Evolutionary conservation across 2,113 vertebrate species (phyloP).

Genomic region (Panurus biarmicus): DNA sequence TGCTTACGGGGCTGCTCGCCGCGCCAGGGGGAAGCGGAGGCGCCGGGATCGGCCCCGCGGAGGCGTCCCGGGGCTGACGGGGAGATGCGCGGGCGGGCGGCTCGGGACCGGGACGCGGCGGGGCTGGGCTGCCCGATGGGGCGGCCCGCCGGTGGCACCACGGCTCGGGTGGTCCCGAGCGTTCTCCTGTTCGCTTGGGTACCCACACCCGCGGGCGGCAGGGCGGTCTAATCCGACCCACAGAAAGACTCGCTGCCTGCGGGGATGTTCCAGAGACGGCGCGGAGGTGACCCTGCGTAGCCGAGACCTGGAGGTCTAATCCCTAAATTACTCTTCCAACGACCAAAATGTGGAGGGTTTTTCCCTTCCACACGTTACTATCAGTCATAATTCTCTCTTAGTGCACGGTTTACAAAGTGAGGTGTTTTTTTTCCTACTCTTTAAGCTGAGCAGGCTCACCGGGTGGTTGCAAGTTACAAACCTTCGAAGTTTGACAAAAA

Average conservation of each 20-base stretch:
- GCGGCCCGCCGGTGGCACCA: not conserved
- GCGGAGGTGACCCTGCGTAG: not conserved
- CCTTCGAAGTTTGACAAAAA: conserved; percentile 72
- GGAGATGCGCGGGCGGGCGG: not conserved
- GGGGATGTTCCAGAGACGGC: rapidly evolving
- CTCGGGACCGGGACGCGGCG: not conserved
- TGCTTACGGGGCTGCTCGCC: not conserved
- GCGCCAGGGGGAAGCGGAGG: not conserved
- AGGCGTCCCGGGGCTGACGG: not conserved
- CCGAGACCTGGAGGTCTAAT: not conserved
- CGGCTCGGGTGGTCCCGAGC: not conserved
- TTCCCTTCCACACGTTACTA: rapidly evolving
- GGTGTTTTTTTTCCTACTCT: not conserved
- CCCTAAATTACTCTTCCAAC: not conserved
- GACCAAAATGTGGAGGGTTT: not conserved
- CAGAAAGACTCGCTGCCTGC: rapidly evolving
- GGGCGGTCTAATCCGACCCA: not conserved
- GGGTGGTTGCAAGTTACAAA: conserved; percentile 59
- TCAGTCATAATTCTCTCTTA: not conserved
- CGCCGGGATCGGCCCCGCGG: not conserved
- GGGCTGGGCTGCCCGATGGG: not conserved
- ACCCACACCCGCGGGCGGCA: not conserved
- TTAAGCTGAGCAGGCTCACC: conserved; percentile 50
- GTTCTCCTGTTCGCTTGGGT: not conserved
- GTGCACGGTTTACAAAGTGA: not conserved